Conservation (phyloP, 1,140 invertebrate genomes). For the Aphaenogaster rudis region DNA sequence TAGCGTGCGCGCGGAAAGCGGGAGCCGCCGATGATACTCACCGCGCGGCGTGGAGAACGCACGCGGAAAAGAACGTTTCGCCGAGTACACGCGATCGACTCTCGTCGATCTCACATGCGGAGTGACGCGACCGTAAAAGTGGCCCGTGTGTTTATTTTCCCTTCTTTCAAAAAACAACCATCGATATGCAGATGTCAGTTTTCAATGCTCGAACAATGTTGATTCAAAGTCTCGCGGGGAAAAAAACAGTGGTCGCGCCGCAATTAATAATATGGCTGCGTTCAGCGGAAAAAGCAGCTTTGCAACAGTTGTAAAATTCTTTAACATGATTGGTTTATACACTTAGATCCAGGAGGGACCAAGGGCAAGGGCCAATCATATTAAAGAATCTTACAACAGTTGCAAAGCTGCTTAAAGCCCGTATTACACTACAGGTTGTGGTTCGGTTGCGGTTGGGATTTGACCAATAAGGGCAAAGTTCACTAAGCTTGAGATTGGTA, state of each 20-base stretch:
- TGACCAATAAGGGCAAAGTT: too few relatives aligned
- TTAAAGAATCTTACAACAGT: too few relatives aligned
- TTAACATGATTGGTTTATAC: too few relatives aligned
- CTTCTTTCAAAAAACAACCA: neutral
- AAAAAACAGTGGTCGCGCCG: neutral
- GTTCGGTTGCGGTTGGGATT: too few relatives aligned
- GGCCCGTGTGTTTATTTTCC: neutral
- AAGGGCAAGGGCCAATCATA: too few relatives aligned
- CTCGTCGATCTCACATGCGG: neutral
- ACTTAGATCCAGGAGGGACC: too few relatives aligned
- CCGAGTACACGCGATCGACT: neutral
- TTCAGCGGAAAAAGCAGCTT: too few relatives aligned
- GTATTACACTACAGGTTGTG: too few relatives aligned
- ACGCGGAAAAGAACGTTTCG: neutral
- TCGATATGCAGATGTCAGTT: constrained; percentile 45
- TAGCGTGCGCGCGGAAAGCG: neutral
- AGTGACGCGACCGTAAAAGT: neutral
- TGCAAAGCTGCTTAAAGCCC: too few relatives aligned
- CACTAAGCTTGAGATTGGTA: too few relatives aligned
- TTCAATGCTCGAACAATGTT: constrained; percentile 27
- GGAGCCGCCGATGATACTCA: neutral
- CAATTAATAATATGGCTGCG: constrained; percentile 27
- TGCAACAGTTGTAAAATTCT: too few relatives aligned
- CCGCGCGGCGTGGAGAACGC: neutral
- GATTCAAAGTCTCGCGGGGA: constrained; percentile 17